Percentiles rank a stretch among this genome's conserved stretches.
phyloP scores from a whole-genome alignment of 1,140 invertebrate genomes.

The Caerostris extrusa region DNA sequence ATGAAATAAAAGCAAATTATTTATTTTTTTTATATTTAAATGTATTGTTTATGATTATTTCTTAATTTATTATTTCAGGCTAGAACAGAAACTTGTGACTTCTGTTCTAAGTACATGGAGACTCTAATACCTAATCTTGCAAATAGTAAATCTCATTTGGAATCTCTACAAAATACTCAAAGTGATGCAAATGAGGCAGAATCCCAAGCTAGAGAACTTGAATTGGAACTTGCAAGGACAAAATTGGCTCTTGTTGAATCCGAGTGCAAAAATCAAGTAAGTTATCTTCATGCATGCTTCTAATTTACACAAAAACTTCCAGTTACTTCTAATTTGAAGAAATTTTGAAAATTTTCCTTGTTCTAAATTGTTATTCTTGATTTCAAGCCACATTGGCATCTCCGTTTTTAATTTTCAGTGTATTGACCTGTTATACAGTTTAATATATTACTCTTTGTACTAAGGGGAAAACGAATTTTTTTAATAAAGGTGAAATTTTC shows the following conservation, averaged over 20 bases:
- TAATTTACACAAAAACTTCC: too few relatives aligned
- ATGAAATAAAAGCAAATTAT: too few relatives aligned
- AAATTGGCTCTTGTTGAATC: slow-evolving; percentile 98
- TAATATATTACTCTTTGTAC: too few relatives aligned
- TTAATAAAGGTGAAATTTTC: too few relatives aligned
- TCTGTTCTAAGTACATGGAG: slow-evolving; percentile 61
- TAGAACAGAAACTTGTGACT: slow-evolving; percentile 17
- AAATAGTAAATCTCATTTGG: slow-evolving; percentile 20
- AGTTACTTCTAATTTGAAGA: too few relatives aligned
- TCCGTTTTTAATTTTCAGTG: too few relatives aligned
- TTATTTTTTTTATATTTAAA: too few relatives aligned
- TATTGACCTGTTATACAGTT: too few relatives aligned
- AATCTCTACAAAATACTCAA: slow-evolving; percentile 28
- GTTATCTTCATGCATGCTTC: neutral
- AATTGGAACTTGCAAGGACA: slow-evolving; percentile 96
- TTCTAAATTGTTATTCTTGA: too few relatives aligned
- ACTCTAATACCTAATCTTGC: slow-evolving; percentile 27
- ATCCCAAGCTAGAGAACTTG: slow-evolving; percentile 90
- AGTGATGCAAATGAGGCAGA: slow-evolving; percentile 76
- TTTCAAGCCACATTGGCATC: too few relatives aligned
- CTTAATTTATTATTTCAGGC: slow-evolving; percentile 7
- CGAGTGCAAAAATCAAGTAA: slow-evolving; percentile 96
- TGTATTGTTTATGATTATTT: neutral
- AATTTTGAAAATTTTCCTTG: too few relatives aligned
- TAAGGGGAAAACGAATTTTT: too few relatives aligned